phyloP scores from a whole-genome alignment of 2,113 vertebrate species.

The Procapra przewalskii region DNA sequence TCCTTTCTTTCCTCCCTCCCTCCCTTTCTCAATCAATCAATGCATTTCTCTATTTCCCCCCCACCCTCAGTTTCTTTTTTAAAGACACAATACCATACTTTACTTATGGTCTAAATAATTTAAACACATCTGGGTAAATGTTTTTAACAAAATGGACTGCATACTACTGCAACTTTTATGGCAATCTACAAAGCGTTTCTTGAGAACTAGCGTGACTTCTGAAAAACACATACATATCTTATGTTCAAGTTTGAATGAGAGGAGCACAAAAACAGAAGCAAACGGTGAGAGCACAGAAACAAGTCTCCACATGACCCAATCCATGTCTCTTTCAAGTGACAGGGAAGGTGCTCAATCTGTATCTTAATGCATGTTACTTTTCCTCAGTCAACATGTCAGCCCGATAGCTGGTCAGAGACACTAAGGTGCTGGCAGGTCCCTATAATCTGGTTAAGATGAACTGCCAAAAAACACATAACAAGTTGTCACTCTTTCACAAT shows the following conservation, averaged over 20 bases:
- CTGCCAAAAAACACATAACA: not conserved
- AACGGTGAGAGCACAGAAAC: not conserved
- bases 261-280: not conserved
- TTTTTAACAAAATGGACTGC: not conserved
- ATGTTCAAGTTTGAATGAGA: not conserved
- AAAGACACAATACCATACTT: not conserved
- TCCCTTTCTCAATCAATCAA: not conserved
- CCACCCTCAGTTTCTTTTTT: not conserved
- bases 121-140: not conserved
- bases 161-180: not conserved
- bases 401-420: not conserved
- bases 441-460: not conserved
- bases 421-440: not conserved
- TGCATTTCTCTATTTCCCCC: not conserved
- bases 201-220: constrained; percentile 12
- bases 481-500: not conserved
- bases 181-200: not conserved
- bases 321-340: not conserved
- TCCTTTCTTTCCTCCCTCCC: not conserved
- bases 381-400: not conserved
- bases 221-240: not conserved
- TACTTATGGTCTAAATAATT: constrained; percentile 23
- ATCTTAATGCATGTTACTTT: not conserved
- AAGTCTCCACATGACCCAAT: not conserved
- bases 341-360: not conserved